These are phyloP conservation scores for Brachyistius frenatus DNA, from an alignment of 2,113 vertebrate species.

Conservation along the genomic window DNA sequence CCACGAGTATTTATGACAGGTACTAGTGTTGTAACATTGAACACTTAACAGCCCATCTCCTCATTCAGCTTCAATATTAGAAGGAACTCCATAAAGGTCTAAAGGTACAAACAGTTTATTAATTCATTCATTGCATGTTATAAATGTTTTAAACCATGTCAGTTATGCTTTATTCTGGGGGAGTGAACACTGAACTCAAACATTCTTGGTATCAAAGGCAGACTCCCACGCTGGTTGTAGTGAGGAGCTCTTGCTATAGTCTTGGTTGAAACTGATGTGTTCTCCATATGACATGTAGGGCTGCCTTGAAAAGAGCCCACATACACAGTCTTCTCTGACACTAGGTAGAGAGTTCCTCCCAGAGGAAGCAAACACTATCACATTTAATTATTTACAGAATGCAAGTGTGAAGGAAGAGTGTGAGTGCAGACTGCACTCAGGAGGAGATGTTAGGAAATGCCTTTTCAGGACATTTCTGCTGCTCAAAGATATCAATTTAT, in stretches of 20 bases:
- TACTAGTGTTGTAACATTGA: neutral
- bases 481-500: too few relatives aligned
- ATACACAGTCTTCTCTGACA: slow-evolving; percentile 30
- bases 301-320: slow-evolving; percentile 35
- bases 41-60: too few relatives aligned
- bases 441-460: neutral
- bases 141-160: slow-evolving; percentile 31
- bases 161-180: slow-evolving; percentile 12
- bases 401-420: slow-evolving; percentile 10
- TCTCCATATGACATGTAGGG: slow-evolving; percentile 40
- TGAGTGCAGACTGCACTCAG: neutral
- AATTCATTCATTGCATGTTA: neutral
- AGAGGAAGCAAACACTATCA: slow-evolving; percentile 23
- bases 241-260: slow-evolving; percentile 13
- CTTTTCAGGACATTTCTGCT: too few relatives aligned
- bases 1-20: slow-evolving; percentile 11
- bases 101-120: slow-evolving; percentile 2
- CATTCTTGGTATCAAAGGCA: slow-evolving; percentile 42
- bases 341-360: slow-evolving; percentile 26
- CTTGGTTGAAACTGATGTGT: slow-evolving; percentile 28
- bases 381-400: slow-evolving; percentile 48
- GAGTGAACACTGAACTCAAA: slow-evolving; percentile 36
- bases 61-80: slow-evolving; percentile 20
- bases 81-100: slow-evolving; percentile 14
- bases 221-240: slow-evolving; percentile 21